Conservation (phyloP, 2,797 vertebrate species). For the Lithobates pipiens region DNA sequence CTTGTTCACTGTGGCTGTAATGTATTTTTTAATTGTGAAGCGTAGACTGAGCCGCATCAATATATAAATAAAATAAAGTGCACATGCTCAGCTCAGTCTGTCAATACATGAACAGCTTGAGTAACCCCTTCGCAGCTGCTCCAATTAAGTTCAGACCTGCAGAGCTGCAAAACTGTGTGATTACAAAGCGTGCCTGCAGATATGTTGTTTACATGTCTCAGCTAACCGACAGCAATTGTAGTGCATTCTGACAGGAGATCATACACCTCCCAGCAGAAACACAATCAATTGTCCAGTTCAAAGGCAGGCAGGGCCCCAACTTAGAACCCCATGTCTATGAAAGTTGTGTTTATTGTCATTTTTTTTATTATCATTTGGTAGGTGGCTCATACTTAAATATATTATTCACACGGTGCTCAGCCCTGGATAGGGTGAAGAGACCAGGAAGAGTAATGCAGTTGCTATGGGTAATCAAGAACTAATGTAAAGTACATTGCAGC, state of each 20-base stretch:
- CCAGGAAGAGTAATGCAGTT: too few relatives aligned
- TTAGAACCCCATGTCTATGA: neutral
- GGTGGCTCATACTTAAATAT: too few relatives aligned
- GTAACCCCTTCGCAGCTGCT: slow-evolving; percentile 41
- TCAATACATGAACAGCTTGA: slow-evolving; percentile 48
- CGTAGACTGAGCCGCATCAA: neutral
- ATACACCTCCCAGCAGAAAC: slow-evolving; percentile 21
- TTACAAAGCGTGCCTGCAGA: slow-evolving; percentile 31
- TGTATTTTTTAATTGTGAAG: neutral
- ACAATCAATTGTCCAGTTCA: neutral
- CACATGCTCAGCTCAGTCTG: slow-evolving; percentile 37
- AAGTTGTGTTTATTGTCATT: neutral
- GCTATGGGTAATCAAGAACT: too few relatives aligned
- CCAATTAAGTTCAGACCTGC: slow-evolving; percentile 30
- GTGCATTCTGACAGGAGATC: slow-evolving; percentile 7
- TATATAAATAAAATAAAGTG: slow-evolving; percentile 29
- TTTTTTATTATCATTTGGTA: too few relatives aligned
- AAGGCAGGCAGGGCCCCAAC: neutral
- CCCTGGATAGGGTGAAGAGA: too few relatives aligned
- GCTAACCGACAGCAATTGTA: slow-evolving; percentile 14
- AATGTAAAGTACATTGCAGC: too few relatives aligned
- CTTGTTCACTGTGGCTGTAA: neutral
- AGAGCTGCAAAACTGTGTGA: slow-evolving; percentile 39
- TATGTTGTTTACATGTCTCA: slow-evolving; percentile 10
- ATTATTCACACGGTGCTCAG: too few relatives aligned